phyloP scores from a whole-genome alignment of 2,888 invertebrate species.

The Eupithecia pulchellata region DNA sequence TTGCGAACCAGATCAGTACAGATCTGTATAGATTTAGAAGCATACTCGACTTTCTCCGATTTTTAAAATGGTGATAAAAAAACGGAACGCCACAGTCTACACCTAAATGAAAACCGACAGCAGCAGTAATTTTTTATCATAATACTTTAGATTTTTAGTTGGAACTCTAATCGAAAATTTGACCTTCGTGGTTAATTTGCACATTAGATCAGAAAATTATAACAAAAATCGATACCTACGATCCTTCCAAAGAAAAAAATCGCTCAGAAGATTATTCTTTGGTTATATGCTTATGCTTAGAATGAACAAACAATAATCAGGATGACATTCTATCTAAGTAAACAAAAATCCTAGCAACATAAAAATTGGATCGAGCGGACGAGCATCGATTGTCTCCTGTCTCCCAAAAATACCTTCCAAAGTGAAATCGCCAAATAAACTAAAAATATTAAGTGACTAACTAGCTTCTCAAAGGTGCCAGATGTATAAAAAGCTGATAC shows the following conservation, averaged over 20 bases:
- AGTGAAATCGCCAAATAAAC: conserved; percentile 4
- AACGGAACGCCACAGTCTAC: not conserved
- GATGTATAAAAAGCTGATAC: conserved; percentile 23
- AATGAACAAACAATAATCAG: not conserved
- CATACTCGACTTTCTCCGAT: not conserved
- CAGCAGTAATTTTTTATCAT: not conserved
- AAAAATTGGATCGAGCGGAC: not conserved
- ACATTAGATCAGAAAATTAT: not conserved
- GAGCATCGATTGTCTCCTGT: not conserved
- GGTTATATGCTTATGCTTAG: not conserved
- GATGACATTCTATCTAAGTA: not conserved
- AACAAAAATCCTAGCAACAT: conserved; percentile 3
- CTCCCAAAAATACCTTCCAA: not conserved
- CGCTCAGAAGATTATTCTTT: not conserved
- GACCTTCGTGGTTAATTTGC: not conserved
- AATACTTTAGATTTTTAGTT: not conserved
- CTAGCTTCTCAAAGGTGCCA: conserved; percentile 12
- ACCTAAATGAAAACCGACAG: not conserved
- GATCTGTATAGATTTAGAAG: not conserved
- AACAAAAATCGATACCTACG: not conserved
- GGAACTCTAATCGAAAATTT: not conserved
- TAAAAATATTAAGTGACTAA: conserved; percentile 5
- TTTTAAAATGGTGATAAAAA: not conserved
- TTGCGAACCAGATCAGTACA: not conserved
- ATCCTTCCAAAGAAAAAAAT: not conserved